A percentile compares a stretch with the other conserved stretches of the same genome.
Conservation (phyloP, 2,113 vertebrate genomes). For the Ciconia stormi region DNA sequence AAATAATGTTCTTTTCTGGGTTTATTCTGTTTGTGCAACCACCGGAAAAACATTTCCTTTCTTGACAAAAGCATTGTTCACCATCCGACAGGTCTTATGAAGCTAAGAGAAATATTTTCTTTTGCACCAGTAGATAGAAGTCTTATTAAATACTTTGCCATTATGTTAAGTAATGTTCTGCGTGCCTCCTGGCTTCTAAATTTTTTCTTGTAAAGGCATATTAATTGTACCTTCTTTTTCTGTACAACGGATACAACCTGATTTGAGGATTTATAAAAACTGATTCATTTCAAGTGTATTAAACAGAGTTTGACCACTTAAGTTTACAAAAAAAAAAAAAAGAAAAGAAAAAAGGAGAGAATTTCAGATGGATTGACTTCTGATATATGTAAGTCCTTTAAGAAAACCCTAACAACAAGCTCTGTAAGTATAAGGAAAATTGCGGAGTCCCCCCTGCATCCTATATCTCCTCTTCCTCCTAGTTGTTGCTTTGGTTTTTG, state of each 20-base stretch:
- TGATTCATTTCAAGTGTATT: neutral
- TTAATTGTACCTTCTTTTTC: neutral
- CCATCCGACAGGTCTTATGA: neutral
- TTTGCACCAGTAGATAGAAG: slow-evolving; percentile 17
- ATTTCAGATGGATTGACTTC: neutral
- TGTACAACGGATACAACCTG: neutral
- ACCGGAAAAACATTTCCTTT: slow-evolving; percentile 68
- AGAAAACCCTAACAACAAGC: neutral
- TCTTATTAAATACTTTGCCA: slow-evolving; percentile 18
- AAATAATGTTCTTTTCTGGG: slow-evolving; percentile 72
- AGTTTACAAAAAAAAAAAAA: neutral
- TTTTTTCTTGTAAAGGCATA: neutral
- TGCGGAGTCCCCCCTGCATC: too few species aligned
- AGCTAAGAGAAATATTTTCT: neutral
- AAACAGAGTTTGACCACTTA: neutral
- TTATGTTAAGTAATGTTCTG: slow-evolving; percentile 19
- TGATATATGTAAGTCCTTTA: neutral
- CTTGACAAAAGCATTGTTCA: slow-evolving; percentile 46
- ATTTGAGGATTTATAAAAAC: neutral
- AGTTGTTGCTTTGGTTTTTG: neutral
- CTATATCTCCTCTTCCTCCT: neutral
- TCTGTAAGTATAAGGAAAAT: neutral
- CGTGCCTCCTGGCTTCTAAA: neutral
- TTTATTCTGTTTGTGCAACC: slow-evolving; percentile 72
- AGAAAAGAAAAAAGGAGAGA: neutral